Conservation (phyloP, 2,888 invertebrate genomes). For the Drosophila recens region DNA sequence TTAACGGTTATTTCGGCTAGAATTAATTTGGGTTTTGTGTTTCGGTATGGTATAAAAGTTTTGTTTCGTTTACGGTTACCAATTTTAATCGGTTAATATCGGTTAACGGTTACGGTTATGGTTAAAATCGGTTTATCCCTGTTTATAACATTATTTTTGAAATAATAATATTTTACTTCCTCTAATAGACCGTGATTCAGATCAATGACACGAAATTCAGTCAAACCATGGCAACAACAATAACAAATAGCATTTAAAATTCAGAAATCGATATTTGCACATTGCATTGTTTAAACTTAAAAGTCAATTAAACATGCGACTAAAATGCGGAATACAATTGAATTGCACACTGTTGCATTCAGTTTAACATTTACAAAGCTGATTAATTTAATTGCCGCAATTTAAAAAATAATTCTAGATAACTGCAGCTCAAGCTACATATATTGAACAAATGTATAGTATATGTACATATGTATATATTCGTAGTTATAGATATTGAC, state of each 20-base stretch:
- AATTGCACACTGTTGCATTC: conserved; percentile 51
- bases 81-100: too few relatives aligned
- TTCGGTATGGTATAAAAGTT: too few relatives aligned
- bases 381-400: conserved; percentile 72
- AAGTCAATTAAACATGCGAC: conserved; percentile 57
- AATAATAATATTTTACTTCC: not conserved
- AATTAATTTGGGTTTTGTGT: too few relatives aligned
- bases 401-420: conserved; percentile 49
- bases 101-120: too few relatives aligned
- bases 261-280: conserved; percentile 42
- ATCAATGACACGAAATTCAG: not conserved
- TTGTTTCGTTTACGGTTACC: too few relatives aligned
- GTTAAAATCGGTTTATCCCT: too few relatives aligned
- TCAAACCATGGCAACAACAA: conserved; percentile 17
- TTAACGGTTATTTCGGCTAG: too few relatives aligned
- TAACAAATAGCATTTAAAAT: conserved; percentile 29
- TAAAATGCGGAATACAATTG: conserved; percentile 50
- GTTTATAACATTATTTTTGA: not conserved
- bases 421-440: conserved; percentile 10
- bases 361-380: conserved; percentile 34
- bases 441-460: conserved; percentile 8
- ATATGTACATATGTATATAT: too few relatives aligned
- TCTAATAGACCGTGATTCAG: not conserved
- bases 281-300: conserved; percentile 17
- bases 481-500: conserved; percentile 25